Evolutionary conservation across 2,113 vertebrate species (phyloP), one percentile per base, ranked within the genome.

Genomic region (Rhineura floridana): DNA sequence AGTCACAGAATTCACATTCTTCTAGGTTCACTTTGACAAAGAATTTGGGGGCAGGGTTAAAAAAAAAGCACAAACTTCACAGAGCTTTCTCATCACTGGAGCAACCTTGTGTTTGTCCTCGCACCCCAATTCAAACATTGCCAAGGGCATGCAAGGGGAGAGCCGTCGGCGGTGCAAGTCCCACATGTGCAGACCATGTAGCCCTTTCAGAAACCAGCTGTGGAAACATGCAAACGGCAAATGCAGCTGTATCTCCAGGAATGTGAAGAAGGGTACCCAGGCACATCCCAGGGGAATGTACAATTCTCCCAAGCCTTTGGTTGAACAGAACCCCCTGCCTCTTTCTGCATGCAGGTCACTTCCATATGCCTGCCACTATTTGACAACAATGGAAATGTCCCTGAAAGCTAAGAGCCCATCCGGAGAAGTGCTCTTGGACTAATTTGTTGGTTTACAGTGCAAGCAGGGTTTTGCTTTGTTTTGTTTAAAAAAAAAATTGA

Each of bases 351-450:
- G 1, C 50, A 70, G 36, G 44, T 42, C 50, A 70, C 2, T 55
- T 67, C 65, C 46, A 39, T 48, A 77, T 19, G 63, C 55, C 84
- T 89, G 83, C 55, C 87, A 87, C 70, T 78, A 87, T 84, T 65
- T 62, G 83, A 70, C 42, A 94, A 88, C 65, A 52, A 73, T 11
- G 70, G 89, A 81, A 89, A 85, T 79, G 1, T 55, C 55, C 10
- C 75, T 73, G 50, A 89, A 63, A 6, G 39, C 4, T 88, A 86
- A 62, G 85, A 62, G 75, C 75, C 52, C 65, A 88, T 55, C 87
- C 88, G 83, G 76, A 91, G 50, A 90, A 92, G 46, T 84, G 33
- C 79, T 59, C 62, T 92, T 88, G 0, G 78, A 39, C 78, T 84
- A 83, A 92, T 87, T 78, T 89, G 75, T 89, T 4, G 55, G 81